phyloP scores from a whole-genome alignment of 1,140 invertebrate genomes.

The Aphis gossypii region DNA sequence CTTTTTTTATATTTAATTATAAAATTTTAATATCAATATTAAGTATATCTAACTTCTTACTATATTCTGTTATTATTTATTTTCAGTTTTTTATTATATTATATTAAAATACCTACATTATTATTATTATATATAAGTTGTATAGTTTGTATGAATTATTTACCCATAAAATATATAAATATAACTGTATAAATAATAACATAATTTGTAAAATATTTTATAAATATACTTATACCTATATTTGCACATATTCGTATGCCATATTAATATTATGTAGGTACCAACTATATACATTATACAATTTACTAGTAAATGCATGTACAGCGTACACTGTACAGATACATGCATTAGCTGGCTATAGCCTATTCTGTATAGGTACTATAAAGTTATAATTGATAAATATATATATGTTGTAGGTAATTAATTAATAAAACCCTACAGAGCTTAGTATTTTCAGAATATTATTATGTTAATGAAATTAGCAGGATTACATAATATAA shows the following conservation, averaged over 20 bases:
- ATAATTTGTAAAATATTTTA: background rate
- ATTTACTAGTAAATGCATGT: too few species aligned
- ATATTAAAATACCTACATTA: too few species aligned
- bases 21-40: too few species aligned
- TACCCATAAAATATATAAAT: background rate
- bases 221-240: background rate
- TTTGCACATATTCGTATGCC: background rate
- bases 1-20: too few species aligned
- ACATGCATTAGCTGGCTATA: too few species aligned
- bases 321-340: too few species aligned
- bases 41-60: too few species aligned
- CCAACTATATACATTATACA: background rate
- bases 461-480: background rate
- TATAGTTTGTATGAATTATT: background rate
- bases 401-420: background rate
- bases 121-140: background rate
- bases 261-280: background rate
- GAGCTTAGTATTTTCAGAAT: background rate
- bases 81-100: too few species aligned
- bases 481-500: background rate
- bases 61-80: too few species aligned
- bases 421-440: background rate
- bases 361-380: too few species aligned
- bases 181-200: too few species aligned
- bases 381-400: background rate